Base-by-base conservation (phyloP, 2,797 vertebrate species). In the Sebastes steindachneri region DNA sequence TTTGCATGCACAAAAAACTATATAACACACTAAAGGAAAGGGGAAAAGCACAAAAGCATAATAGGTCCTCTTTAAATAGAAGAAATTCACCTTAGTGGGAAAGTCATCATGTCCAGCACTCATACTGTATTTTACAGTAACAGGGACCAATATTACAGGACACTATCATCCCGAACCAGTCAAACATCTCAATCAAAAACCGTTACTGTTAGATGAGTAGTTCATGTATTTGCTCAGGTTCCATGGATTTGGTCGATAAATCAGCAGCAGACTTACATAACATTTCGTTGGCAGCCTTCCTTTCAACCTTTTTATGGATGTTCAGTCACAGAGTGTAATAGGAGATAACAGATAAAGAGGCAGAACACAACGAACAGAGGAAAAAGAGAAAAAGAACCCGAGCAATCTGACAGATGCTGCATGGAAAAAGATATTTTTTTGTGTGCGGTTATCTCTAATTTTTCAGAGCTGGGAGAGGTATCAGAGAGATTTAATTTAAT, bases 401-500 rank as follows among this genome's bases (percentile, higher is more conserved):
- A 57, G 51, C 19, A 1, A 67, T 80, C 73, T 82, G 63, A 88
- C 68, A 83, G 73, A 69, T 62, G 31, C 62, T 53, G 55, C 48
- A 53, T 19, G 28, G 68, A 7, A 35, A 51, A 60, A 55, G 9
- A 74, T 21, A 28, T 60, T 15, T 23, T 35, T 26, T 35, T n/a
- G 35, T 63, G 15, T 71, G 64, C 53, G 45, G 77, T 80, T 86
- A 87, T 87, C 82, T 86, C 33, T 3, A 55, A 79, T 83, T 85
- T 88, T 85, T 51, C 73, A 65, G 77, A 33, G 77, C 80, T 64
- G 70, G 12, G 58, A 73, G 55, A 84, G 79, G 60, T 86, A 89
- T 88, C 82, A 19, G 64, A 66, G 19, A 83, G 76, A 84, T 88
- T 80, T 83, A 59, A 90, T 91, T 88, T 28, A 88, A 91, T 87